These are phyloP conservation scores for Platichthys flesus DNA, from an alignment of 2,113 vertebrate genomes.

Conservation along the genomic window DNA sequence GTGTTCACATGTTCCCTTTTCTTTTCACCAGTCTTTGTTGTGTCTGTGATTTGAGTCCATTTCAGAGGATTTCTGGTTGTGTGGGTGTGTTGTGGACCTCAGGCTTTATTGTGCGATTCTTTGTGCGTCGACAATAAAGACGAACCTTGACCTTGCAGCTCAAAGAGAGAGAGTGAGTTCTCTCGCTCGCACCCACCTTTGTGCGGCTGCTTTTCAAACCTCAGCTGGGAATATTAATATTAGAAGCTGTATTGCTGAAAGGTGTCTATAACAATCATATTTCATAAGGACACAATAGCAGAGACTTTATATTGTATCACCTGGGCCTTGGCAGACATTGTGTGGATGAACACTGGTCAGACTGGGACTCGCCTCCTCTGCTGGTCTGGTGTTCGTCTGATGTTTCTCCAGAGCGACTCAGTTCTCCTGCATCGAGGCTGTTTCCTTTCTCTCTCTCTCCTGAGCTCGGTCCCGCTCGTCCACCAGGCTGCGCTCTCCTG, in stretches of 20 bases:
- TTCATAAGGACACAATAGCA: not conserved
- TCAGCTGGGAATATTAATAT: not conserved
- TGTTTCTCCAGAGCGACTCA: too few species aligned
- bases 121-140: not conserved
- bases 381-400: not conserved
- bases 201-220: too few species aligned
- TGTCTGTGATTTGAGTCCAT: too few species aligned
- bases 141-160: not conserved
- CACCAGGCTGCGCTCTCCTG: conserved; percentile 42
- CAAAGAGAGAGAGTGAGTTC: too few species aligned
- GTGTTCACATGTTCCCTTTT: too few species aligned
- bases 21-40: too few species aligned
- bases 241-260: not conserved
- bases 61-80: too few species aligned
- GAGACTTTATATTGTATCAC: too few species aligned
- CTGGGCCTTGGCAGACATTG: not conserved
- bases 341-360: not conserved
- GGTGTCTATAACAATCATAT: not conserved
- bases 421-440: too few species aligned
- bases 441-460: conserved; percentile 49
- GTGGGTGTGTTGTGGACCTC: not conserved
- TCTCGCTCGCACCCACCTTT: too few species aligned
- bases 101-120: not conserved
- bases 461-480: conserved; percentile 24
- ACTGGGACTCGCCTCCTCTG: conserved; percentile 1